These are phyloP conservation scores for Avahi laniger DNA, from an alignment of 2,797 vertebrate species.

Conservation along the genomic window DNA sequence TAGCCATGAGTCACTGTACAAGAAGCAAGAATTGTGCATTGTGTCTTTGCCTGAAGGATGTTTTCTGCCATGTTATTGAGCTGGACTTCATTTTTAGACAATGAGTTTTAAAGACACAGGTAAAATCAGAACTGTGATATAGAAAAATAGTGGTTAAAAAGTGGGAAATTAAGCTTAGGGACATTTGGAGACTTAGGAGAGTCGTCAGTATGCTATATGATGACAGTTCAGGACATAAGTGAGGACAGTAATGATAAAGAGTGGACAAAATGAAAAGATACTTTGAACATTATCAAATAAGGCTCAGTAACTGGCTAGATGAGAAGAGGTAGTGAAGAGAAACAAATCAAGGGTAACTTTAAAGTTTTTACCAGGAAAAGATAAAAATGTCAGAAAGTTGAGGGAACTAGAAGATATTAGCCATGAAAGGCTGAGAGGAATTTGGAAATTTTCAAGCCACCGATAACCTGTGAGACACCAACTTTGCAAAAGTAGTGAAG, in stretches of 20 bases:
- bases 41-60: neutral
- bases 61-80: neutral
- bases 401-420: neutral
- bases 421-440: neutral
- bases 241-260: neutral
- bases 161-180: neutral
- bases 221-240: neutral
- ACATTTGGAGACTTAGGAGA: neutral
- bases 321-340: neutral
- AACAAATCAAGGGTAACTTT: neutral
- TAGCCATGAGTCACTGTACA: neutral
- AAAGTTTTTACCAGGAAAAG: neutral
- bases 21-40: neutral
- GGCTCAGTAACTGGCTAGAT: neutral
- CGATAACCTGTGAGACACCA: neutral
- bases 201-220: neutral
- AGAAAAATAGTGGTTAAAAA: neutral
- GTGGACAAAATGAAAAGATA: neutral
- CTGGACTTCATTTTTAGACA: neutral
- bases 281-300: neutral
- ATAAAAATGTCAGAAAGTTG: neutral
- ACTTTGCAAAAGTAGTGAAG: neutral
- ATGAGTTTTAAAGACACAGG: neutral
- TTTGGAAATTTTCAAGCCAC: neutral
- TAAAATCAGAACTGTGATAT: neutral